These are phyloP conservation scores for Eonycteris spelaea DNA, from an alignment of 2,113 vertebrate species.

Conservation along the genomic window DNA sequence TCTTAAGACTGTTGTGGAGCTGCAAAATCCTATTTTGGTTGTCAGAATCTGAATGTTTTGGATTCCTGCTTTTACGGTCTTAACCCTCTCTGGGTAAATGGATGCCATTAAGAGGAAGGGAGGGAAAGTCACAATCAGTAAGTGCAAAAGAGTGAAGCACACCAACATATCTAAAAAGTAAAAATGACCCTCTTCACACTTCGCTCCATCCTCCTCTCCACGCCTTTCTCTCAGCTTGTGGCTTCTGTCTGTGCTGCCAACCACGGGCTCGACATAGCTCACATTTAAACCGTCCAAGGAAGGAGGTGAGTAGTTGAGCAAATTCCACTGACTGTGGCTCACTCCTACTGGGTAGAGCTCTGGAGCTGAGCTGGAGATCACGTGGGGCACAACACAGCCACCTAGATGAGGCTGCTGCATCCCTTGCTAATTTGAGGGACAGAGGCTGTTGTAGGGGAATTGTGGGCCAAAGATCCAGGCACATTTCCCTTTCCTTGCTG, in stretches of 20 bases:
- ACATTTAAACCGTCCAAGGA: background rate
- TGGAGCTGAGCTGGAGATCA: background rate
- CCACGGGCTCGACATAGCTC: no score
- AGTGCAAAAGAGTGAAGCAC: background rate
- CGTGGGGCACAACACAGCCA: rapidly evolving
- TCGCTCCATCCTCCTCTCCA: background rate
- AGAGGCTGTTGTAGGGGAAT: background rate
- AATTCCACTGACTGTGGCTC: background rate
- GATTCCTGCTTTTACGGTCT: background rate
- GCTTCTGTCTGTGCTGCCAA: background rate
- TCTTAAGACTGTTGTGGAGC: background rate
- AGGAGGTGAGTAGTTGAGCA: background rate
- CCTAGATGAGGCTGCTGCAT: background rate
- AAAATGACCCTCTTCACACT: background rate
- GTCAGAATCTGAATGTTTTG: background rate
- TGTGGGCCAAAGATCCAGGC: background rate
- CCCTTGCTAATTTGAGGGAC: background rate
- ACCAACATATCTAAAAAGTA: background rate
- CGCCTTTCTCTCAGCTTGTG: background rate
- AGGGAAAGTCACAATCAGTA: background rate
- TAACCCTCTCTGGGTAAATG: background rate
- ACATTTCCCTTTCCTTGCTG: background rate
- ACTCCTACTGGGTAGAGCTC: background rate
- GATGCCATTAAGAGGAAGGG: background rate
- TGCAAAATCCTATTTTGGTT: background rate